These are phyloP conservation scores for Enhydra lutris DNA, from an alignment of 2,113 vertebrate genomes.

Conservation along the genomic window DNA sequence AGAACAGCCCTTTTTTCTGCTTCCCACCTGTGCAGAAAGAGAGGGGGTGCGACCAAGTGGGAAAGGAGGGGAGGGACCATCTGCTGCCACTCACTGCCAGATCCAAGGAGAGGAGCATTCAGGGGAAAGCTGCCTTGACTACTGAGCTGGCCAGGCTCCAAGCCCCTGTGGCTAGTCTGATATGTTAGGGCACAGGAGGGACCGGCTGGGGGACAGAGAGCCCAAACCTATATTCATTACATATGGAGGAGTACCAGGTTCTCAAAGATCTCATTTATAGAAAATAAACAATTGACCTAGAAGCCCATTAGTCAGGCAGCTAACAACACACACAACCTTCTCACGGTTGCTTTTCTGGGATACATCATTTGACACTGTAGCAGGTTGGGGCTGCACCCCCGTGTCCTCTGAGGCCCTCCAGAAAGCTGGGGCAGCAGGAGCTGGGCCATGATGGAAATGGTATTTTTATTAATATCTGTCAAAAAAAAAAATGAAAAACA, in stretches of 20 bases:
- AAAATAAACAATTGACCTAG: constrained; percentile 39
- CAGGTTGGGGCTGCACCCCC: neutral
- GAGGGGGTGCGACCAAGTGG: neutral
- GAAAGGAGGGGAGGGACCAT: fast-evolving
- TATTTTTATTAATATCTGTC: neutral
- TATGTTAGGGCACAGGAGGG: neutral
- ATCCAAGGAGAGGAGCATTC: fast-evolving
- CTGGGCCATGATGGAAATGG: neutral
- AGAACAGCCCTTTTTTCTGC: neutral
- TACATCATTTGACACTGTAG: neutral
- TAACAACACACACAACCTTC: neutral
- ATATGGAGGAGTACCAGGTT: neutral
- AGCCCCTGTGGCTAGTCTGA: neutral
- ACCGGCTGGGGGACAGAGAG: neutral
- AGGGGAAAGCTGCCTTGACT: constrained; percentile 28
- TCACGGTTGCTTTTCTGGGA: neutral
- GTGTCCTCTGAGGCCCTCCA: neutral
- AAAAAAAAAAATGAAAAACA: neutral
- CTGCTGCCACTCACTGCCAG: fast-evolving
- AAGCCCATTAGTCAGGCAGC: neutral
- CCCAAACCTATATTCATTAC: neutral
- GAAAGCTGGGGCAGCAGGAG: neutral
- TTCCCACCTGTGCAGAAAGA: neutral
- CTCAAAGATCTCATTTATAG: neutral
- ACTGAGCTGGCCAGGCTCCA: neutral